These are phyloP conservation scores for Pseudois nayaur DNA, from an alignment of 2,113 vertebrate genomes.

Conservation along the genomic window DNA sequence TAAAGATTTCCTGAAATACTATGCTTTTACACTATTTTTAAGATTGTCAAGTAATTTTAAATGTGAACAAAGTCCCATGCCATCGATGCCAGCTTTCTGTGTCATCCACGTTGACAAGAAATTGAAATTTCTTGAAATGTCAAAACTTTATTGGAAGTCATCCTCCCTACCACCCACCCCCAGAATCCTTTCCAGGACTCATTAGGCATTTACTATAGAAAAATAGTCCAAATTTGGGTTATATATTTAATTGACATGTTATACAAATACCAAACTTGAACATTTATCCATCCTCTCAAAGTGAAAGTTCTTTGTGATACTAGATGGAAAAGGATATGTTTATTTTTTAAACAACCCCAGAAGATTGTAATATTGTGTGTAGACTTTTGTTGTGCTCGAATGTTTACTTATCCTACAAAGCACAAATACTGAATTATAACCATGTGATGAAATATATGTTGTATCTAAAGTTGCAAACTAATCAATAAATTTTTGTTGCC, in stretches of 20 bases:
- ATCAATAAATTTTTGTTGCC: conserved; percentile 81
- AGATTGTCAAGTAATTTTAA: conserved; percentile 70
- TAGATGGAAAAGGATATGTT: conserved; percentile 65
- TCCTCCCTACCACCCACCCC: neutral
- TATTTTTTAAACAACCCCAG: conserved; percentile 75
- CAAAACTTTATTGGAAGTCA: neutral
- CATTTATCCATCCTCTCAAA: conserved; percentile 21
- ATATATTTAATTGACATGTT: neutral
- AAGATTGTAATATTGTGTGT: conserved; percentile 74
- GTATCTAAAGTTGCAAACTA: conserved; percentile 71
- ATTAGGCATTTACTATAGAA: neutral
- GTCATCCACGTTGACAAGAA: neutral
- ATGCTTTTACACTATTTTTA: conserved; percentile 78
- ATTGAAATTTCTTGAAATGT: neutral
- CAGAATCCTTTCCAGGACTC: neutral
- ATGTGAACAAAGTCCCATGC: conserved; percentile 66
- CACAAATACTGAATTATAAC: conserved; percentile 81
- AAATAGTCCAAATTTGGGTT: neutral
- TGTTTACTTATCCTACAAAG: conserved; percentile 81
- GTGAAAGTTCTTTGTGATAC: conserved; percentile 61
- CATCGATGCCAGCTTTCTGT: neutral
- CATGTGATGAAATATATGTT: conserved; percentile 77
- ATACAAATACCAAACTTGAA: conserved; percentile 28
- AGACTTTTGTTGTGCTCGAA: conserved; percentile 73
- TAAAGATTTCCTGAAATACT: conserved; percentile 60